Conservation (phyloP, 2,797 vertebrate genomes). For the Microctenopoma lineatum region DNA sequence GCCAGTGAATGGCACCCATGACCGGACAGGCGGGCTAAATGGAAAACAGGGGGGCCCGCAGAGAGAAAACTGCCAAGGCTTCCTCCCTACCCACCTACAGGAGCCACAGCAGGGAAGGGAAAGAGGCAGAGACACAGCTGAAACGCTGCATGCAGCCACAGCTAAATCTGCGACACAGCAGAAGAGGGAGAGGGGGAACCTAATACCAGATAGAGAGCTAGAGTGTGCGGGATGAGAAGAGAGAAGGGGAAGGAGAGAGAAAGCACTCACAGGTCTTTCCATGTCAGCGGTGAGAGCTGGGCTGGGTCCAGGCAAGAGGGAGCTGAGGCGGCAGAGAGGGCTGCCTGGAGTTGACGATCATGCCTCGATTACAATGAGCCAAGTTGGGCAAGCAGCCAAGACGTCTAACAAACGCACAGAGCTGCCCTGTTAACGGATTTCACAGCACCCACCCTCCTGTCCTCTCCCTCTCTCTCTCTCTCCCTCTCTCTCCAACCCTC, state of each 20-base stretch:
- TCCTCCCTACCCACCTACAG: conserved; percentile 62
- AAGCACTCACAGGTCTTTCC: conserved; percentile 94
- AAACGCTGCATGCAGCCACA: conserved; percentile 62
- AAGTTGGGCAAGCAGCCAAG: conserved; percentile 92
- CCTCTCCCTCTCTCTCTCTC: conserved; percentile 55
- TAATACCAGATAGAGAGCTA: conserved; percentile 45
- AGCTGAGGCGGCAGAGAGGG: conserved; percentile 86
- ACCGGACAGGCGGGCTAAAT: conserved; percentile 62
- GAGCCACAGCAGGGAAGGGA: conserved; percentile 60
- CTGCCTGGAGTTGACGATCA: conserved; percentile 92
- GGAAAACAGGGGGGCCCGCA: conserved; percentile 52
- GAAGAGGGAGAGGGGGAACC: conserved; percentile 49
- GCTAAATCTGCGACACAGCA: conserved; percentile 74
- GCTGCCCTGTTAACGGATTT: conserved; percentile 81
- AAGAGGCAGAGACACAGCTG: conserved; percentile 50
- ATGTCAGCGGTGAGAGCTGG: conserved; percentile 86
- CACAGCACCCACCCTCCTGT: conserved; percentile 75
- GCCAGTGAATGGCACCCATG: conserved; percentile 68
- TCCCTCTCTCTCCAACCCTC: conserved; percentile 51
- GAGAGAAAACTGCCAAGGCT: conserved; percentile 66
- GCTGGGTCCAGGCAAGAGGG: conserved; percentile 89
- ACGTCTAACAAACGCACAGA: conserved; percentile 83
- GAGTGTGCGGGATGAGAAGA: conserved; percentile 35
- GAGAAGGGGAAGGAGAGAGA: conserved; percentile 62
- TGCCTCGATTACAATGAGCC: conserved; percentile 98